These are phyloP conservation scores for Diadromus collaris DNA, from an alignment of 2,888 invertebrate genomes.

Conservation along the genomic window DNA sequence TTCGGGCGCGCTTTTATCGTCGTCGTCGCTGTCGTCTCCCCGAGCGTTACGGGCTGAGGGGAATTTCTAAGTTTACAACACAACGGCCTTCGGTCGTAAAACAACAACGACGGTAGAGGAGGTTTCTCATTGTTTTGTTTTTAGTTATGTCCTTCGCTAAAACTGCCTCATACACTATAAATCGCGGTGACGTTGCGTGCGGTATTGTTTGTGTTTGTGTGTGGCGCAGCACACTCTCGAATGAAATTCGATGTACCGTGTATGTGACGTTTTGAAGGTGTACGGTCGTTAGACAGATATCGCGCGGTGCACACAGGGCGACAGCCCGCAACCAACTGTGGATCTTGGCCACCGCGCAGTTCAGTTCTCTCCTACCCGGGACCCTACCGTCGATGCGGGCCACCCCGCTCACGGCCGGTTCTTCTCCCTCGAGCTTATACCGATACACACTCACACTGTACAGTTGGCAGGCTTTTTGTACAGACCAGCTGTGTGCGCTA, in stretches of 20 bases:
- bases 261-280: neutral
- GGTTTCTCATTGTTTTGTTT: slow-evolving; percentile 27
- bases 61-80: slow-evolving; percentile 20
- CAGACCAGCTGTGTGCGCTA: neutral
- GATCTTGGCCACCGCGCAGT: slow-evolving; percentile 71
- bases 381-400: slow-evolving; percentile 54
- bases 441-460: slow-evolving; percentile 3
- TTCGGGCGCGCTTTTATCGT: slow-evolving; percentile 29
- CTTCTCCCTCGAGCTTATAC: slow-evolving; percentile 34
- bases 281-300: slow-evolving; percentile 41
- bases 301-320: slow-evolving; percentile 71
- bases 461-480: neutral
- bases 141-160: slow-evolving; percentile 5
- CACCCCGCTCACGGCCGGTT: slow-evolving; percentile 54
- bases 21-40: slow-evolving; percentile 8
- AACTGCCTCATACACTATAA: neutral
- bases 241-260: slow-evolving; percentile 13
- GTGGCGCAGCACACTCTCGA: neutral
- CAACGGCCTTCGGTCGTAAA: slow-evolving; percentile 9
- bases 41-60: neutral
- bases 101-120: slow-evolving; percentile 11
- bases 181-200: neutral
- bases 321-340: slow-evolving; percentile 78
- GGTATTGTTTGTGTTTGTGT: slow-evolving; percentile 18
- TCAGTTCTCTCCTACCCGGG: slow-evolving; percentile 62